phyloP scores from a whole-genome alignment of 2,797 vertebrate genomes.

The Anguilla pacifica region DNA sequence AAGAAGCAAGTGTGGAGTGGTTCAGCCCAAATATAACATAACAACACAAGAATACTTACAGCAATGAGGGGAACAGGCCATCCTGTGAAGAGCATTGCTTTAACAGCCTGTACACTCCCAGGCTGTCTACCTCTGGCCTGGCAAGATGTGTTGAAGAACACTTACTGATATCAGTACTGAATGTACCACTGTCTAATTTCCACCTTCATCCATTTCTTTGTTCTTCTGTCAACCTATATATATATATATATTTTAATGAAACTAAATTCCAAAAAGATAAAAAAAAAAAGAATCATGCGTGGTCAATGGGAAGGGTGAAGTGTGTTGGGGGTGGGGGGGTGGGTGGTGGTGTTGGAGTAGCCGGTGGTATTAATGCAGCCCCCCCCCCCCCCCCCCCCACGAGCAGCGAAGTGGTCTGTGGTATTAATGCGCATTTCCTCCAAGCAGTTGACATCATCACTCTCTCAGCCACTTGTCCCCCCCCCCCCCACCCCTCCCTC shows the following conservation, averaged over 20 bases:
- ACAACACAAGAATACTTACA: too few species aligned
- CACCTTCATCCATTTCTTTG: background rate
- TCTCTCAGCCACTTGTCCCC: slow-evolving; percentile 43
- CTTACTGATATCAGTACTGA: background rate
- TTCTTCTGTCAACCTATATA: background rate
- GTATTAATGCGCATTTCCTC: background rate
- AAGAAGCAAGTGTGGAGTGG: too few species aligned
- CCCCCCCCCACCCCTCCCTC: slow-evolving; percentile 31
- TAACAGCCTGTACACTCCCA: too few species aligned
- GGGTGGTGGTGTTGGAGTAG: background rate
- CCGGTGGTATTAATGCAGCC: too few species aligned
- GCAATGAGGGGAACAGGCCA: too few species aligned
- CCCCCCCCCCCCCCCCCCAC: too few species aligned
- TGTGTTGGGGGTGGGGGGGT: background rate
- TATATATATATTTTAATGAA: background rate
- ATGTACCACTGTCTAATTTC: too few species aligned
- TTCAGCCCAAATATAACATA: too few species aligned
- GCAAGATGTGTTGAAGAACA: background rate
- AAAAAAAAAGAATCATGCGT: background rate
- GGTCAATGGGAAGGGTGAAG: background rate
- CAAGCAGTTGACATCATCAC: slow-evolving; percentile 56
- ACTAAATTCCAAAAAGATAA: background rate
- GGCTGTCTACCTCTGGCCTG: too few species aligned
- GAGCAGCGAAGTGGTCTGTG: background rate
- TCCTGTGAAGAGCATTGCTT: too few species aligned